These are phyloP conservation scores for Psophia crepitans DNA, from an alignment of 2,113 vertebrate genomes.

Conservation along the genomic window DNA sequence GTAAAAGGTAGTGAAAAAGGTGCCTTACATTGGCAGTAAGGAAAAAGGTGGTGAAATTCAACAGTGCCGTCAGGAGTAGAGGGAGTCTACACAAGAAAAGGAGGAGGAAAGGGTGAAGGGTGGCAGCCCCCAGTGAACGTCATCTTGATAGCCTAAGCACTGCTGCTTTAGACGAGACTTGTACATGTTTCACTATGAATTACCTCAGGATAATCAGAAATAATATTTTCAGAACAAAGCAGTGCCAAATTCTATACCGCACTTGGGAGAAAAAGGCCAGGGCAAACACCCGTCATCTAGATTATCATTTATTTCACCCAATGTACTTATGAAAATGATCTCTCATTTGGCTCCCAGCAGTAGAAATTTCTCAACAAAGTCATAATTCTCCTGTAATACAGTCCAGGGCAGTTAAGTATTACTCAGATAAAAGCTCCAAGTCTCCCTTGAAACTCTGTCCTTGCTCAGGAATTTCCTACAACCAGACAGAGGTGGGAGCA, in stretches of 20 bases:
- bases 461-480: conserved; percentile 7
- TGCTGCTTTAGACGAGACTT: background rate
- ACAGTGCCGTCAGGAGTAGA: background rate
- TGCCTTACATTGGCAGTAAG: background rate
- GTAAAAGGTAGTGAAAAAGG: too few relatives aligned
- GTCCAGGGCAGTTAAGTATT: conserved; percentile 21
- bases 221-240: conserved; percentile 61
- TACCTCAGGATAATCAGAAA: conserved; percentile 58
- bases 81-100: background rate
- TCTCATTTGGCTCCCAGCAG: conserved; percentile 60
- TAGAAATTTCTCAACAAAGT: conserved; percentile 60
- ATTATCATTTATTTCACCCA: conserved; percentile 68
- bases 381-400: conserved; percentile 13
- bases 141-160: background rate
- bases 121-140: background rate
- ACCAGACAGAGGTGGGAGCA: background rate
- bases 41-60: background rate
- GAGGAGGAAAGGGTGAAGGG: background rate
- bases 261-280: conserved; percentile 46
- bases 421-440: background rate
- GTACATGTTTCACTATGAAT: conserved; percentile 24
- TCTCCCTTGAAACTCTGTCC: background rate
- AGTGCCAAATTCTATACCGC: conserved; percentile 62
- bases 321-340: conserved; percentile 76
- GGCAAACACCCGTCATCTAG: conserved; percentile 55